phyloP scores from a whole-genome alignment of 2,888 invertebrate species.

The Callimorpha dominula region DNA sequence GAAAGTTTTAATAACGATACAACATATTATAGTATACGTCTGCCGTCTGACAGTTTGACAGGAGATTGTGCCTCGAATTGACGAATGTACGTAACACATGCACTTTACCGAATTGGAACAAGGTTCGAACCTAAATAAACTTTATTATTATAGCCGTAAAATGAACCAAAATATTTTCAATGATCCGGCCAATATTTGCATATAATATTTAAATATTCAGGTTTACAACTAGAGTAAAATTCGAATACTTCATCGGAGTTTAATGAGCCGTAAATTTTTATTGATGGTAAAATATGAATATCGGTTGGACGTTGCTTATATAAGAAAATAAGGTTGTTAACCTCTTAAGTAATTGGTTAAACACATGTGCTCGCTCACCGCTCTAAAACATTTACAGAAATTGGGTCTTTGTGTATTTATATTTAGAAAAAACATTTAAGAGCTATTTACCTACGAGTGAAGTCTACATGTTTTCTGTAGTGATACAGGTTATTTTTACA shows the following conservation, averaged over 20 bases:
- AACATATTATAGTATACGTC: background rate
- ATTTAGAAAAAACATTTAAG: background rate
- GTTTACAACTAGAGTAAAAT: conserved; percentile 60
- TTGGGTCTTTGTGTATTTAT: background rate
- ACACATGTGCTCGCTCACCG: conserved; percentile 15
- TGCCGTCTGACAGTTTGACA: conserved; percentile 13
- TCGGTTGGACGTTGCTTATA: conserved; percentile 39
- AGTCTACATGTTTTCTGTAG: background rate
- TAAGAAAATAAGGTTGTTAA: conserved; percentile 45
- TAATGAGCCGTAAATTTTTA: conserved; percentile 44
- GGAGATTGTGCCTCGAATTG: conserved; percentile 20
- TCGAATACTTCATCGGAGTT: conserved; percentile 40
- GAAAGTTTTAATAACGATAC: conserved; percentile 13
- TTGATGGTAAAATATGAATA: conserved; percentile 49
- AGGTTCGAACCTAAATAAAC: conserved; percentile 65
- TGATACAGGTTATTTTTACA: background rate
- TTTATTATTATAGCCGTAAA: conserved; percentile 68
- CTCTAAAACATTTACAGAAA: background rate
- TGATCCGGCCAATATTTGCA: conserved; percentile 57
- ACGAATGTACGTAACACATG: conserved; percentile 41
- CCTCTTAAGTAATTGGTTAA: conserved; percentile 43
- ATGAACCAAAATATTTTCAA: conserved; percentile 64
- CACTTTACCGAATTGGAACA: conserved; percentile 61
- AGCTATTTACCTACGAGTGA: background rate
- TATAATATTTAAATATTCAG: conserved; percentile 66